Evolutionary conservation across 2,888 invertebrate genomes (phyloP), one percentile per base, ranked within the genome.

Genomic region (Drosophila falleni): DNA sequence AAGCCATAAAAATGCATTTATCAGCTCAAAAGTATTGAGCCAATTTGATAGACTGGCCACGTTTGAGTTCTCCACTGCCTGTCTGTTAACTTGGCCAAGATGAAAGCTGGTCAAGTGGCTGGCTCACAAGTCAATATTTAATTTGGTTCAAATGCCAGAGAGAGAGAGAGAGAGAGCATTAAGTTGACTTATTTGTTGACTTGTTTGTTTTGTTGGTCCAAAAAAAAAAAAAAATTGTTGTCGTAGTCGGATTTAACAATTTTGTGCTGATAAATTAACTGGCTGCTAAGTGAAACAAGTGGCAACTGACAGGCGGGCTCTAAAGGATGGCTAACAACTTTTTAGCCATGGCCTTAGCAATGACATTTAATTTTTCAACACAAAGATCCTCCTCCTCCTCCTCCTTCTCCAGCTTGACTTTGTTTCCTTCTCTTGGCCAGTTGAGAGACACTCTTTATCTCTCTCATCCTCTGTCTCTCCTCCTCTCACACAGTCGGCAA

Each of bases 331-430:
- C 78, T 66, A 66, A 72, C 78, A 75, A 67, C 71, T 67, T 72
- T 74, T 77, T 68, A 69, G 78, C 71, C 80, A 51, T 68, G 76
- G 82, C 62, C 75, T 75, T 79, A 72, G 72, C 68, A 69, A 72
- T 87, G 82, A 81, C 80, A 77, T 81, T 87, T 87, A 68, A 85
- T 87, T 83, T 84, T 84, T 87, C 80, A 78, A 76, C 80, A 79
- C 60, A 50, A 33, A 55, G 55, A 61, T 59, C 51, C 33, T 41
- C 10, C 31, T 41, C 19, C 19, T 19, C n/a, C n/a, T n/a, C n/a
- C n/a, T 59, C 51, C 33, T 41, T 6, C 31, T 41, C 19, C 19
- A 1, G 10, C 51, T 61, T 65, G 29, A 55, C 50, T 62, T 39
- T 37, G 37, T 55, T 10, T 9, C 13, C 16, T 19, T 16, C 42